Evolutionary conservation across 2,113 vertebrate genomes (phyloP).

Genomic region (Odontesthes bonariensis): DNA sequence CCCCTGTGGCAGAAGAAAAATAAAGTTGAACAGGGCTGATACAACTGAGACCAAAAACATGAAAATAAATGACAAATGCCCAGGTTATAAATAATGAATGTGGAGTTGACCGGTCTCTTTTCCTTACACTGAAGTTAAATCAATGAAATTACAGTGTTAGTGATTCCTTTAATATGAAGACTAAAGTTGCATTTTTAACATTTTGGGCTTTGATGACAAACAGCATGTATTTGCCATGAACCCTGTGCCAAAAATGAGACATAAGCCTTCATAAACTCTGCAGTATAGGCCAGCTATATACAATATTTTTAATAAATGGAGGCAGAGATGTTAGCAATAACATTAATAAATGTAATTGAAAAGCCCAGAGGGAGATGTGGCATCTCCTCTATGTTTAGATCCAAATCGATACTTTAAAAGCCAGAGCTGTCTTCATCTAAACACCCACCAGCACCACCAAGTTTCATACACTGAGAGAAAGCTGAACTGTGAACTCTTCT

Average conservation of each 20-base stretch:
- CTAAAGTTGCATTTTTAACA: conserved; percentile 26
- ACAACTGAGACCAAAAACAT: conserved; percentile 51
- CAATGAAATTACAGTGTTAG: conserved; percentile 48
- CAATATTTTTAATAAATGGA: conserved; percentile 49
- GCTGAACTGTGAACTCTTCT: conserved; percentile 16
- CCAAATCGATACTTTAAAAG: conserved; percentile 25
- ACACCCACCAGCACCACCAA: conserved; percentile 5
- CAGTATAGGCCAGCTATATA: conserved; percentile 60
- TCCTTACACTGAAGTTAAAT: conserved; percentile 29
- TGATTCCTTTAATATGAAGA: conserved; percentile 44
- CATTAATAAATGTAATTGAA: conserved; percentile 27
- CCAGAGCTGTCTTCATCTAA: conserved; percentile 5
- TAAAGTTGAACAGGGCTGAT: conserved; percentile 30
- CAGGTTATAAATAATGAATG: conserved; percentile 77
- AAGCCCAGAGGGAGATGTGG: conserved; percentile 19
- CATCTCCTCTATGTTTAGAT: conserved; percentile 31
- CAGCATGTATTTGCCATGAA: conserved; percentile 26
- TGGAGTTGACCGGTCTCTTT: conserved; percentile 39
- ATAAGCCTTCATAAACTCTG: conserved; percentile 20
- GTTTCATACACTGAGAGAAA: conserved; percentile 38
- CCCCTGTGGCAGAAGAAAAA: conserved; percentile 38
- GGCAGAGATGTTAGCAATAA: conserved; percentile 31
- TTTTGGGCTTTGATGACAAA: conserved; percentile 34
- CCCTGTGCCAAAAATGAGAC: conserved; percentile 33
- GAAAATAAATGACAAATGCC: conserved; percentile 67